Base-by-base conservation (phyloP, 2,888 invertebrate genomes). In the Nemotelus nigrinus region DNA sequence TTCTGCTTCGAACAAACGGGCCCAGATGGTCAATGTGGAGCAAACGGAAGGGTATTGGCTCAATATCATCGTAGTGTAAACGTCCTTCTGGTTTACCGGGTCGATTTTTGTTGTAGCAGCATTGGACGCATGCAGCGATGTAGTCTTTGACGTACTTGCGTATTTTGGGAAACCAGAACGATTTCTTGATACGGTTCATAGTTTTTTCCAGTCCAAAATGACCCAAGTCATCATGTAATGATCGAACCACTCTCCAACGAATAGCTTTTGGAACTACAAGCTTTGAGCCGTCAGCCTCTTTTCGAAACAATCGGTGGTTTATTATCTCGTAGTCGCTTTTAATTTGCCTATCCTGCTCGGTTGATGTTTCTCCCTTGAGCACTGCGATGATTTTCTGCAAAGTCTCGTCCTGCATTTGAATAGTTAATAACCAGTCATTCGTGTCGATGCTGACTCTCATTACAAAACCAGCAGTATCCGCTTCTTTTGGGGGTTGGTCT, bases 71-170 rank as follows among this genome's bases (percentile, higher is more conserved):
- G 8, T 6, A 5, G 50, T 50, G 50, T 8, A 50, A 8, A 6
- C 8, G 50, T 50, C 8, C 8, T 50, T 50, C 50, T 50, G 50
- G 50, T 50, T 50, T 50, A 5, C 50, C 50, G 8, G 6, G 50
- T 6, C 5, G 6, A 8, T 6, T 8, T 8, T 50, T 50, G 8
- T 50, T 50, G 50, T 50, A 50, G 8, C 50, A 6, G 50, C 50
- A 50, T 8, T 50, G 8, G 3, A 80, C 50, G 63, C 81, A 82
- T 7, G 80, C 76, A 2, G 57, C 68, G 2, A 81, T 79, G 45
- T 81, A 82, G 0, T 78, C 63, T 57, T 81, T 81, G 2, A 82
- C 65, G 58, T 81, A 81, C n/a, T n/a, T n/a, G n/a, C n/a, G n/a
- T n/a, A n/a, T n/a, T n/a, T n/a, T n/a, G n/a, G n/a, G n/a, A n/a